Base-by-base conservation (phyloP, 2,113 vertebrate genomes). In the Gymnocephalus cernua region DNA sequence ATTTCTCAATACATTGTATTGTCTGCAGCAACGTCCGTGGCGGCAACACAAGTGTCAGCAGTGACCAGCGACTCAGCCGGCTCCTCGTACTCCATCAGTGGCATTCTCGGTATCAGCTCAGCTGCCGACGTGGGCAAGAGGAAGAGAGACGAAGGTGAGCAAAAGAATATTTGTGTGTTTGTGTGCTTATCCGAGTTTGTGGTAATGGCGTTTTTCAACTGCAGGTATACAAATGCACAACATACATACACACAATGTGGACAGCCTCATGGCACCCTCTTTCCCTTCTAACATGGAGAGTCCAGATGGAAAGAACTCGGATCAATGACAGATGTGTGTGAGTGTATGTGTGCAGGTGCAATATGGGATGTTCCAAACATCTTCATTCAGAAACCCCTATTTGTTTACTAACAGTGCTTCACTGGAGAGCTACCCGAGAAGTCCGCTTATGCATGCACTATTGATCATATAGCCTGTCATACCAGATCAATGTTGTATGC, bases 11-110 rank as follows among this genome's bases (percentile, higher is more conserved):
- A n/a, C 61, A 13, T n/a, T 63, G 29, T 64, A 9, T 18, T 73
- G 8, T 92, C 65, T 89, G 25, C 94, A 99, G 98, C 95, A 54
- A 97, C 98, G 74, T 98, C 98, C 0, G 97, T 97, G 61, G 97
- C 97, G 0, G 96, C 97, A 86, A 99, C 98, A 47, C 98, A 98
- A 92, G 97, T 97, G 89, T 97, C 98, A 0, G 97, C 96, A 0
- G 97, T 97, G 84, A 98, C 96, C 94, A 99, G 96, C 0, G 98
- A 99, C 88, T 96, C 98, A 0, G 97, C 98, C 0, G 98, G 98
- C 84, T 99, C 98, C 2, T 99, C 98, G 27, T 99, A 99, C 93
- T 99, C 98, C 87, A 99, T 99, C 93, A 99, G 98, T 0, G 98
- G 98, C 77, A 99, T 99, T 93, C 94, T 99, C 96, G 98, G 98